Evolutionary conservation across 2,888 invertebrate species (phyloP), one percentile per base, ranked within the genome.

Genomic region (Drosophila pegasa): DNA sequence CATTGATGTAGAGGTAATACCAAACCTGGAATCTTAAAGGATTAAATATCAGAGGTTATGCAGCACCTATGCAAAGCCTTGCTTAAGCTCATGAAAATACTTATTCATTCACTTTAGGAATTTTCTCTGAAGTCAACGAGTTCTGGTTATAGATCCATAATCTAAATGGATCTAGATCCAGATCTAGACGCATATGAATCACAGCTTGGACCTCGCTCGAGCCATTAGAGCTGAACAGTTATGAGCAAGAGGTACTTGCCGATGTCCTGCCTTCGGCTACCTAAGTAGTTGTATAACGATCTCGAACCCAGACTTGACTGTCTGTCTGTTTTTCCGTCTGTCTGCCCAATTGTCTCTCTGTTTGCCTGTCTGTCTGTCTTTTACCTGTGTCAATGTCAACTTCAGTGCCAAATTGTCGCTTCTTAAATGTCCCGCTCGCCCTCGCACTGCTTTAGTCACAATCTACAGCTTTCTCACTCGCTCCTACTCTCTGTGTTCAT

Each of bases 321-420:
- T 7, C 22, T 18, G 27, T 14, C 18, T 27, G 12, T n/a, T n/a
- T n/a, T n/a, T 18, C 16, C 2, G 51, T 14, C 25, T 16, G 25
- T 41, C 31, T 25, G 47, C 40, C 29, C 47, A 29, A 29, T 47
- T 29, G 47, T 40, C 38, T 29, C 3, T 20, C 38, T 3, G 38
- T 40, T 7, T 41, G n/a, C 8, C n/a, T 16, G 38, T 10, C 20
- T 40, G 66, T 56, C 75, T 70, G 61, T 37, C 31, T n/a, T 27
- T 40, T 62, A 82, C 87, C 82, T 82, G 87, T 82, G 86, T 87
- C 83, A 83, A 78, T 85, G 86, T 87, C 86, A 85, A 81, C 78
- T 72, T 69, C 71, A 71, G 75, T 80, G 80, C 87, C 78, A 85
- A 88, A 85, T 86, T 88, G 88, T 83, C 84, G 87, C 88, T 85